Conservation (phyloP, 2,113 vertebrate genomes). For the Sinocyclocheilus anophthalmus region DNA sequence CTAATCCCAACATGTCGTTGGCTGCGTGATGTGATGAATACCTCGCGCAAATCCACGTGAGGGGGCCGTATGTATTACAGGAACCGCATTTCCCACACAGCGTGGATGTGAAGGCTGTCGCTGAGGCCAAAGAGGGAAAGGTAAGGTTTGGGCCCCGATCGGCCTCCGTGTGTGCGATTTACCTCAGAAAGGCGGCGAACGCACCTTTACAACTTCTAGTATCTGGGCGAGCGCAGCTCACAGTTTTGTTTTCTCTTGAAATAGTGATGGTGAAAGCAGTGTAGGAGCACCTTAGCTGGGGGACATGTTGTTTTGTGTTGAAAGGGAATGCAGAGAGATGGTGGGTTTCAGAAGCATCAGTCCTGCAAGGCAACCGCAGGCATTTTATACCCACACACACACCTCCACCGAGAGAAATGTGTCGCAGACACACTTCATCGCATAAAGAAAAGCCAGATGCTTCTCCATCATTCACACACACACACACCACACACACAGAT, state of each 20-base stretch:
- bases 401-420: conserved; percentile 65
- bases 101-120: neutral
- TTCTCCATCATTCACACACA: conserved; percentile 20
- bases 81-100: neutral
- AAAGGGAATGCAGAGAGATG: conserved; percentile 75
- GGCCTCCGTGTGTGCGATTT: conserved; percentile 50
- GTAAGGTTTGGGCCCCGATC: conserved; percentile 37
- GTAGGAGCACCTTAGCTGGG: conserved; percentile 73
- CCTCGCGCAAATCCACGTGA: neutral
- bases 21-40: neutral
- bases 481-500: neutral
- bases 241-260: conserved; percentile 81
- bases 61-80: neutral
- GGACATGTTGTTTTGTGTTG: conserved; percentile 75
- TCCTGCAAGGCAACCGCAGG: conserved; percentile 79
- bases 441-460: conserved; percentile 22
- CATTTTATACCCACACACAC: conserved; percentile 73
- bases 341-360: conserved; percentile 76
- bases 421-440: conserved; percentile 54
- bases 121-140: conserved; percentile 24
- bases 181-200: conserved; percentile 60
- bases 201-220: conserved; percentile 71
- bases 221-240: conserved; percentile 66
- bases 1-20: neutral
- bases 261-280: conserved; percentile 73